Percentiles rank a stretch among this genome's conserved stretches.
Evolutionary conservation across 2,888 invertebrate genomes (phyloP).

Genomic region (Leptopilina syphax): DNA sequence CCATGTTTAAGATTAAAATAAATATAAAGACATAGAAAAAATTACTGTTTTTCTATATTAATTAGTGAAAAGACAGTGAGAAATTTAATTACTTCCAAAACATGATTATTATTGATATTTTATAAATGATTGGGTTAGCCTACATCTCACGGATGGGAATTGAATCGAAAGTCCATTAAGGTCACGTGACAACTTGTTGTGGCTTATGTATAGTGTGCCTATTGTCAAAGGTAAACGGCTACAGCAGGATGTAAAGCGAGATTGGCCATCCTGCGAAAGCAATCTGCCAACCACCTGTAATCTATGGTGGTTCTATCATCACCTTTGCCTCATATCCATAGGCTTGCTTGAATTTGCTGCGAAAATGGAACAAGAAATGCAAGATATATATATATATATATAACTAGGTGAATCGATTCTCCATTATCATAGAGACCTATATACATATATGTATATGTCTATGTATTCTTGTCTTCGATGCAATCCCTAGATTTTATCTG

Average conservation of each 20-base stretch:
- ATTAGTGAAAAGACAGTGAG: too few species aligned
- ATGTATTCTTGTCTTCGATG: conserved; percentile 15
- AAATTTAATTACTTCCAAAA: not conserved
- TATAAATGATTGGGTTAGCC: conserved; percentile 22
- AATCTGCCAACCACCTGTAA: conserved; percentile 61
- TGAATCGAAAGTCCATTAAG: conserved; percentile 69
- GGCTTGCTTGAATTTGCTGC: conserved; percentile 28
- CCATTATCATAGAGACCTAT: conserved; percentile 26
- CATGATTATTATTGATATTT: conserved; percentile 4
- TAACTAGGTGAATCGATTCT: conserved; percentile 18
- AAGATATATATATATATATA: not conserved
- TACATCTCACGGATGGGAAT: conserved; percentile 50
- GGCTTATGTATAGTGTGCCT: conserved; percentile 54
- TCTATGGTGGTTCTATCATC: conserved; percentile 51
- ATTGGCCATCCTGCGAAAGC: conserved; percentile 50
- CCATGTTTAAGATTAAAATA: too few species aligned
- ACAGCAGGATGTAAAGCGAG: conserved; percentile 39
- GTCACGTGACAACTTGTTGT: conserved; percentile 66
- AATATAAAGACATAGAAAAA: too few species aligned
- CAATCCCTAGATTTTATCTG: conserved; percentile 30
- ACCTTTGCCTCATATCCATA: conserved; percentile 44
- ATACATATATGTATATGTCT: not conserved
- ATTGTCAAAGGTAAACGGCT: conserved; percentile 59
- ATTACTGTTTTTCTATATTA: too few species aligned
- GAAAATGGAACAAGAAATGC: conserved; percentile 37